Evolutionary conservation across 1,140 invertebrate genomes (phyloP), one percentile per base, ranked within the genome.

Genomic region (Drosophila grimshawi): DNA sequence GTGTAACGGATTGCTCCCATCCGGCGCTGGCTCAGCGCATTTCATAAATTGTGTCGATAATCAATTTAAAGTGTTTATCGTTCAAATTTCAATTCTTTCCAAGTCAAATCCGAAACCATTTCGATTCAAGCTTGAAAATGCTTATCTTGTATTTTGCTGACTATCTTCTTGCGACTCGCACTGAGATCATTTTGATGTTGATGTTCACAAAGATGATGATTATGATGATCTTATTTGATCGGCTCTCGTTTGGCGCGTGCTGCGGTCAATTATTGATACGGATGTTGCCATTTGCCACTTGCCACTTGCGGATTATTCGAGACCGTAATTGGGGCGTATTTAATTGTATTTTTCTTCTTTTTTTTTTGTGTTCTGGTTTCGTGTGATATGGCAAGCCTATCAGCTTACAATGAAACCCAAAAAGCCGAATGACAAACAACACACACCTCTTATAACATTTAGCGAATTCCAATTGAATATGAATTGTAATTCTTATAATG

Each of bases 321-420:
- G 39, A 49, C 41, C 10, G 19, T 11, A 65, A 78, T 62, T 68
- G 83, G 82, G 82, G 83, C 82, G 82, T 79, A 71, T 76, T 51
- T 73, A 32, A 73, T 41, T 33, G 45, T 30, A 70, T 70, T 43
- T 43, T 29, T 30, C n/a, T n/a, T n/a, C n/a, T 45, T 76, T 45
- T 39, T 49, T 30, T 70, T 66, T 39, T 39, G 7, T 39, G 19
- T 19, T 19, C 3, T 39, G 37, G 3, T 4, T 3, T n/a, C 6
- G 35, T 46, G 43, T 35, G 51, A 11, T 39, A n/a, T 41, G 46
- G 37, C 41, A 10, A 41, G 59, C 49, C 19, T 67, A 67, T 73
- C 63, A 45, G 56, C 27, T 80, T 48, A 66, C 73, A 80, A 66
- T 68, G 55, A 41, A 11, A 0, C 27, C 2, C 5, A 32, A 60